These are phyloP conservation scores for Cebidichthys violaceus DNA, from an alignment of 2,113 vertebrate species.

Conservation along the genomic window DNA sequence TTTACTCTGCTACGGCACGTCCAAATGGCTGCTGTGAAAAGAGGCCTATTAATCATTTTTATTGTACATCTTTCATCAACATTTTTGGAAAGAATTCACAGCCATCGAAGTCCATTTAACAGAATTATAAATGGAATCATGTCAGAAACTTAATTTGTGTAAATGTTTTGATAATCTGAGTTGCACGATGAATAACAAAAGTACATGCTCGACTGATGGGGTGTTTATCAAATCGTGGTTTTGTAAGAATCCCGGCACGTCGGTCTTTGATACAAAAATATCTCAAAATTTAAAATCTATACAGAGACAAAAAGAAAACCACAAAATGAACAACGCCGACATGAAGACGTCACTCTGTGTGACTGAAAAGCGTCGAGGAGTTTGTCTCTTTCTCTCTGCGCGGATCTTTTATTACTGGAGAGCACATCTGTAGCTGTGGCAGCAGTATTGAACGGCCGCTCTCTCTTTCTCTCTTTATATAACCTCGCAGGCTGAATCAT, in stretches of 20 bases:
- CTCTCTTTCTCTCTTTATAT: slow-evolving; percentile 17
- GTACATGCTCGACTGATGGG: not conserved
- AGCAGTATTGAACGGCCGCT: not conserved
- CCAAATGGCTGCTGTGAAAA: not conserved
- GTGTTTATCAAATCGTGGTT: not conserved
- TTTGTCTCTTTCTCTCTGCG: not conserved
- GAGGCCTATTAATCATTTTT: no score
- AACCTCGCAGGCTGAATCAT: slow-evolving; percentile 51
- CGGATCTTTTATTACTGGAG: slow-evolving; percentile 10
- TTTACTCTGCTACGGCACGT: not conserved
- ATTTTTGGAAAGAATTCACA: not conserved
- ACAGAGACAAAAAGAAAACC: not conserved
- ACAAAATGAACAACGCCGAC: not conserved
- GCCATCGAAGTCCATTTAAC: not conserved
- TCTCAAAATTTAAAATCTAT: not conserved
- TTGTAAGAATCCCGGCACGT: not conserved
- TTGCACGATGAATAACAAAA: not conserved
- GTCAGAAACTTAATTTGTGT: not conserved
- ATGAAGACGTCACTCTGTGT: not conserved
- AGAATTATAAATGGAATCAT: not conserved
- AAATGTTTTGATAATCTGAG: no score
- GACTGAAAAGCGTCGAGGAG: not conserved
- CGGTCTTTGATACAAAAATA: not conserved
- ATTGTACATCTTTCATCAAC: not conserved
- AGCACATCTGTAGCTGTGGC: slow-evolving; percentile 23